phyloP scores from a whole-genome alignment of 2,888 invertebrate species.

The Apamea anceps region DNA sequence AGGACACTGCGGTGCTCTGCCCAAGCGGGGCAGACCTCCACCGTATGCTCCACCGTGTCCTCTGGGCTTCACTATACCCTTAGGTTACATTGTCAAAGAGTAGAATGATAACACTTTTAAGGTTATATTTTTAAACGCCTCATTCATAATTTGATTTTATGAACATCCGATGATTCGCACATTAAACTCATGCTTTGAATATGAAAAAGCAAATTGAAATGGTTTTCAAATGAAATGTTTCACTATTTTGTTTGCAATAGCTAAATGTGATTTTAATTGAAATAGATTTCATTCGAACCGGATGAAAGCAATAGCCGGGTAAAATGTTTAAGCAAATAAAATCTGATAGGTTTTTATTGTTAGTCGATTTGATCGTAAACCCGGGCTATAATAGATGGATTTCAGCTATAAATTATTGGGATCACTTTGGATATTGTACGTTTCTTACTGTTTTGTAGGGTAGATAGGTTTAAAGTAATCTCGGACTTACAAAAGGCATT shows the following conservation, averaged over 20 bases:
- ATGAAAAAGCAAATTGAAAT: constrained; percentile 1
- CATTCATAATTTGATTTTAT: not conserved
- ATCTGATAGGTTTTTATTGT: constrained; percentile 19
- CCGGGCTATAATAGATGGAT: constrained; percentile 6
- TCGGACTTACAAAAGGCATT: constrained; percentile 3
- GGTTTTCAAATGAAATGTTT: constrained; percentile 6
- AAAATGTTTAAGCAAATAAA: constrained; percentile 22
- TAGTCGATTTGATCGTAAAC: constrained; percentile 27
- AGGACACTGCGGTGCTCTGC: too few relatives aligned
- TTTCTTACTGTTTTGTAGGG: constrained; percentile 2
- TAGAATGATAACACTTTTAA: too few relatives aligned
- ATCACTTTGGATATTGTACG: constrained; percentile 15
- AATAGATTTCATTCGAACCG: constrained; percentile 2
- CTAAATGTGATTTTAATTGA: constrained; percentile 11
- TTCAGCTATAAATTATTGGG: constrained; percentile 30
- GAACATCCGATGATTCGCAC: not conserved
- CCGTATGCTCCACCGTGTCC: too few relatives aligned
- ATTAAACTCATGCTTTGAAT: not conserved
- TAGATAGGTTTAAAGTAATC: constrained; percentile 13
- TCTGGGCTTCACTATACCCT: not conserved
- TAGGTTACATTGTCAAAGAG: not conserved
- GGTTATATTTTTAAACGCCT: not conserved
- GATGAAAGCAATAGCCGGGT: constrained; percentile 5
- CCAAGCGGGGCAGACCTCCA: too few relatives aligned
- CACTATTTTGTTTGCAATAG: not conserved